Percentiles rank a stretch among this genome's conserved stretches.
These are phyloP conservation scores for Engystomops pustulosus DNA, from an alignment of 2,113 vertebrate species.

Conservation along the genomic window DNA sequence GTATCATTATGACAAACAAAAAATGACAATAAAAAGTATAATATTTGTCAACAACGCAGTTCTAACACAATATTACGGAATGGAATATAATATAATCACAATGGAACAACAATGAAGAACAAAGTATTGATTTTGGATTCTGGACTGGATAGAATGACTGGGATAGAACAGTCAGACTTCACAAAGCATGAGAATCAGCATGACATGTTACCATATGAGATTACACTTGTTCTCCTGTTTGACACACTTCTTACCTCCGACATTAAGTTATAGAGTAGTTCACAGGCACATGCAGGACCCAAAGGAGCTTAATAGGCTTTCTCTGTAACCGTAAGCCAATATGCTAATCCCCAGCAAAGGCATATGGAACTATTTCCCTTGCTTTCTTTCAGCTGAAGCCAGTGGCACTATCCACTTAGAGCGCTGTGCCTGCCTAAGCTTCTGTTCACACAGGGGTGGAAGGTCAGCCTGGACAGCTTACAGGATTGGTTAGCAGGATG, in stretches of 20 bases:
- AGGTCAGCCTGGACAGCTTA: constrained; percentile 74
- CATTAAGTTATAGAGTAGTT: constrained; percentile 69
- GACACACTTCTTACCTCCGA: constrained; percentile 69
- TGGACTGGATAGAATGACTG: background rate
- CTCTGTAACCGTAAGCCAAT: constrained; percentile 70
- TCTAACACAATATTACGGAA: too few relatives aligned
- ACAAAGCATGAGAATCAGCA: background rate
- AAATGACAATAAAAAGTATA: too few relatives aligned
- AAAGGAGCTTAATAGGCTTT: constrained; percentile 70
- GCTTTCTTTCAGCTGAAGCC: constrained; percentile 69
- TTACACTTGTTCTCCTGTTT: constrained; percentile 36
- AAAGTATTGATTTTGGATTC: background rate
- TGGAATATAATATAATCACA: too few relatives aligned
- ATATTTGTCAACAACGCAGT: too few relatives aligned
- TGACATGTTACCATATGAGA: constrained; percentile 8
- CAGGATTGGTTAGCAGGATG: constrained; percentile 63
- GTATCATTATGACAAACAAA: too few relatives aligned
- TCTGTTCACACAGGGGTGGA: constrained; percentile 70
- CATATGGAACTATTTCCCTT: constrained; percentile 71
- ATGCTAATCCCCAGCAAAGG: constrained; percentile 73
- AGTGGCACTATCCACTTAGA: constrained; percentile 69
- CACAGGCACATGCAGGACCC: constrained; percentile 69
- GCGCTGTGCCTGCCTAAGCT: constrained; percentile 67
- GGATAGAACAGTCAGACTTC: background rate
- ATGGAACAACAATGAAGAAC: background rate